These are phyloP conservation scores for Ophion ellenae DNA, from an alignment of 2,888 invertebrate genomes.

Conservation along the genomic window DNA sequence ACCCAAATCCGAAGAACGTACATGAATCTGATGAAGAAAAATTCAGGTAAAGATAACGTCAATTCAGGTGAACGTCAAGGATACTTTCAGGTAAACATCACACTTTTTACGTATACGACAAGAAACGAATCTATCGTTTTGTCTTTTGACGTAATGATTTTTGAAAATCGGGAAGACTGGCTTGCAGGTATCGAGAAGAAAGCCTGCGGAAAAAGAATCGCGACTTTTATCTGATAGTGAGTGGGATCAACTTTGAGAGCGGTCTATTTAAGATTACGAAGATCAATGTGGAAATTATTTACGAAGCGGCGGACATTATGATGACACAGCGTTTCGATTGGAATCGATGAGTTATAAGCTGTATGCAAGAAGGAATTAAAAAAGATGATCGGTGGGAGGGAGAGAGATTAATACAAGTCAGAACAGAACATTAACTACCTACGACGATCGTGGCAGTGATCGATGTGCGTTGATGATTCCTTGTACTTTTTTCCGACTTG, in stretches of 20 bases:
- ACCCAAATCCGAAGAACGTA: background rate
- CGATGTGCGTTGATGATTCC: slow-evolving; percentile 33
- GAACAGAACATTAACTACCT: background rate
- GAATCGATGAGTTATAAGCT: background rate
- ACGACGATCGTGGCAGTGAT: slow-evolving; percentile 39
- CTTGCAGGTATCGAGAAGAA: too few species aligned
- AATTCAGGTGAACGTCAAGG: background rate
- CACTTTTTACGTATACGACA: too few species aligned
- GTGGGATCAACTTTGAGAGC: too few species aligned
- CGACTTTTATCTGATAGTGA: too few species aligned
- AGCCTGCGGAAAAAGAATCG: too few species aligned
- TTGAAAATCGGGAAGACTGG: too few species aligned
- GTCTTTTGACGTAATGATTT: too few species aligned
- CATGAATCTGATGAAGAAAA: background rate
- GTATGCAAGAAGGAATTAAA: background rate
- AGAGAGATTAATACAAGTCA: background rate
- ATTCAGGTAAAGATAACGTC: background rate
- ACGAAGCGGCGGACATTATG: too few species aligned
- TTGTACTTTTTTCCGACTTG: slow-evolving; percentile 24
- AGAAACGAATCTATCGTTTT: too few species aligned
- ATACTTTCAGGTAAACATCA: too few species aligned
- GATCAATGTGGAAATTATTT: too few species aligned
- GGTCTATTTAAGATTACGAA: too few species aligned
- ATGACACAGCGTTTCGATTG: slow-evolving; percentile 14
- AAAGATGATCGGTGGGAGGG: background rate